A percentile compares a stretch with the other conserved stretches of the same genome.
These are phyloP conservation scores for Habroteleia sp. DNA, from an alignment of 2,888 invertebrate species.

Conservation along the genomic window DNA sequence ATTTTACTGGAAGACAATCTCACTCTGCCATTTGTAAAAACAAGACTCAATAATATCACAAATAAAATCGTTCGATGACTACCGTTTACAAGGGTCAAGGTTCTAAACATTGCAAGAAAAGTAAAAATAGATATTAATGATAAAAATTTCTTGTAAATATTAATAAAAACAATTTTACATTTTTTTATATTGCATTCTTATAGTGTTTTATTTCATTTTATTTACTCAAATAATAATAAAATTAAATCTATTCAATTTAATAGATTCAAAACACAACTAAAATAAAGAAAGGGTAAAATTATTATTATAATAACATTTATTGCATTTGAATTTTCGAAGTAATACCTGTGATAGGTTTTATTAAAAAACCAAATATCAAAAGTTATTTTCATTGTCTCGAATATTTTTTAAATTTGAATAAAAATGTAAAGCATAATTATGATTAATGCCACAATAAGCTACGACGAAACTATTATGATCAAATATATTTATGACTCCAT, in stretches of 20 bases:
- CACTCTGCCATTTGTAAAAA: too few relatives aligned
- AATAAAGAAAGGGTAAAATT: conserved; percentile 7
- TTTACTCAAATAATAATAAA: background rate
- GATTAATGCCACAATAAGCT: conserved; percentile 11
- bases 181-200: too few relatives aligned
- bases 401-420: background rate
- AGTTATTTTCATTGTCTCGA: background rate
- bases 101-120: too few relatives aligned
- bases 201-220: background rate
- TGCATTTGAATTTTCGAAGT: conserved; percentile 5
- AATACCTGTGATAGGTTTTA: background rate
- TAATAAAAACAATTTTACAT: too few relatives aligned
- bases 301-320: background rate
- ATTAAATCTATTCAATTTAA: too few relatives aligned
- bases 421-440: conserved; percentile 10
- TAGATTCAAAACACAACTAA: too few relatives aligned
- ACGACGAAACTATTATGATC: conserved; percentile 11
- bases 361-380: background rate
- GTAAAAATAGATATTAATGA: too few relatives aligned
- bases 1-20: too few relatives aligned
- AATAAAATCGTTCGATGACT: too few relatives aligned
- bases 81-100: too few relatives aligned
- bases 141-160: too few relatives aligned
- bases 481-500: conserved; percentile 24
- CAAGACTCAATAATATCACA: too few relatives aligned